phyloP scores from a whole-genome alignment of 2,113 vertebrate genomes.

The Gymnocephalus cernua region DNA sequence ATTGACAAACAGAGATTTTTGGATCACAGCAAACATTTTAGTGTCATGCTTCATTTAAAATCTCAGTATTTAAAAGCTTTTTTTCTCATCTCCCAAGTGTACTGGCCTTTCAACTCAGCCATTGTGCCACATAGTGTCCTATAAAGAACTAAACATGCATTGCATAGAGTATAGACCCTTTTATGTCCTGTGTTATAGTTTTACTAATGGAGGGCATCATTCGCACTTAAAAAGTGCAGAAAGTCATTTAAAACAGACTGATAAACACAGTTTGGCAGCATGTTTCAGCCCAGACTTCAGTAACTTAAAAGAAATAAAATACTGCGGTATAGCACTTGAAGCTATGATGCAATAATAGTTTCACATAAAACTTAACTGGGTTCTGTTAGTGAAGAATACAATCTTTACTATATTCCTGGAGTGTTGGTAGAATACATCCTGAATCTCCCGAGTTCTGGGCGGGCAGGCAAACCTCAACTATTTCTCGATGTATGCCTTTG shows the following conservation, averaged over 20 bases:
- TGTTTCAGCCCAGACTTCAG: constrained; percentile 35
- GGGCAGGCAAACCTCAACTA: background rate
- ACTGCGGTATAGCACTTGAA: constrained; percentile 27
- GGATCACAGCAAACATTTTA: constrained; percentile 68
- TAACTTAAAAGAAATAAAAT: constrained; percentile 45
- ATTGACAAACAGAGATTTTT: constrained; percentile 52
- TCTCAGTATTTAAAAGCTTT: constrained; percentile 35
- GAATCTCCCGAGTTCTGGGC: constrained; percentile 10
- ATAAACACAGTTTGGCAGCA: background rate
- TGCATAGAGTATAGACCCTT: constrained; percentile 73
- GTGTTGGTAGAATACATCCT: constrained; percentile 19
- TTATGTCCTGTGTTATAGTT: constrained; percentile 43
- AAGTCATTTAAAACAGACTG: background rate
- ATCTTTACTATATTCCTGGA: constrained; percentile 39
- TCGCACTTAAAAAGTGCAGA: constrained; percentile 23
- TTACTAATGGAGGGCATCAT: background rate
- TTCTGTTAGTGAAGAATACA: constrained; percentile 22
- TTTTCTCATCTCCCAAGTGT: constrained; percentile 65
- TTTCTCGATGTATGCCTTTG: constrained; percentile 23
- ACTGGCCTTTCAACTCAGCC: constrained; percentile 38
- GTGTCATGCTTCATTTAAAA: constrained; percentile 62
- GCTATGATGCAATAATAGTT: background rate
- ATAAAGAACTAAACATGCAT: constrained; percentile 60
- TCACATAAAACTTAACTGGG: background rate
- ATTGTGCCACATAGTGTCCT: constrained; percentile 56